Conservation (phyloP, 2,113 vertebrate species). For the Odontophorus gujanensis region DNA sequence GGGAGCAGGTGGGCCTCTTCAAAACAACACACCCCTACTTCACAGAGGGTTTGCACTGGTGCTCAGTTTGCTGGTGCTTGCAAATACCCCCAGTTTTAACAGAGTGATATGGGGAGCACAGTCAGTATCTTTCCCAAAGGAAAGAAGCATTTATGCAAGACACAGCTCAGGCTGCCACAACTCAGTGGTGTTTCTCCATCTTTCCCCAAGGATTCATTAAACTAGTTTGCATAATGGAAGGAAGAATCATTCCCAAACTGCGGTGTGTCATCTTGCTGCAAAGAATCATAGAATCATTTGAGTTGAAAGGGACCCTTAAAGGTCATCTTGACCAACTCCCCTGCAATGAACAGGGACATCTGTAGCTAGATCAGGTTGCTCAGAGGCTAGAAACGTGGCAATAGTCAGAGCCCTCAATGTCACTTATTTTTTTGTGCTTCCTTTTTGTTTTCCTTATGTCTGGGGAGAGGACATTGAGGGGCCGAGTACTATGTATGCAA, state of each 20-base stretch:
- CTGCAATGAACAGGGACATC: no score
- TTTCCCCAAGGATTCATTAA: not conserved
- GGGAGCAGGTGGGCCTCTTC: accelerated
- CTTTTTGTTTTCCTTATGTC: not conserved
- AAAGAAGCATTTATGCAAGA: not conserved
- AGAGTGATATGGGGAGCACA: not conserved
- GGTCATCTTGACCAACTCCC: no score
- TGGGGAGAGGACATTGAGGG: not conserved
- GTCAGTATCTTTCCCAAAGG: not conserved
- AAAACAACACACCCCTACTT: not conserved
- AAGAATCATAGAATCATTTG: no score
- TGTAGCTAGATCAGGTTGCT: no score
- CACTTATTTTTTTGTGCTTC: not conserved
- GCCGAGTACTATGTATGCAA: not conserved
- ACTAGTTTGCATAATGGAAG: not conserved
- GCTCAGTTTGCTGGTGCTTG: not conserved
- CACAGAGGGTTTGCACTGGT: not conserved
- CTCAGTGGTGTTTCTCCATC: no score
- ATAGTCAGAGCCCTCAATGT: not conserved
- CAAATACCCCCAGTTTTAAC: not conserved
- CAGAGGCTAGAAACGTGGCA: not conserved
- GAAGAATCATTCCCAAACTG: not conserved
- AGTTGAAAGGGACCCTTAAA: no score
- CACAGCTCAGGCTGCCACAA: accelerated
- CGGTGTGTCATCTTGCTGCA: not conserved